Base-by-base conservation (phyloP, 2,888 invertebrate species). In the Acanthococcus lagerstroemiae region DNA sequence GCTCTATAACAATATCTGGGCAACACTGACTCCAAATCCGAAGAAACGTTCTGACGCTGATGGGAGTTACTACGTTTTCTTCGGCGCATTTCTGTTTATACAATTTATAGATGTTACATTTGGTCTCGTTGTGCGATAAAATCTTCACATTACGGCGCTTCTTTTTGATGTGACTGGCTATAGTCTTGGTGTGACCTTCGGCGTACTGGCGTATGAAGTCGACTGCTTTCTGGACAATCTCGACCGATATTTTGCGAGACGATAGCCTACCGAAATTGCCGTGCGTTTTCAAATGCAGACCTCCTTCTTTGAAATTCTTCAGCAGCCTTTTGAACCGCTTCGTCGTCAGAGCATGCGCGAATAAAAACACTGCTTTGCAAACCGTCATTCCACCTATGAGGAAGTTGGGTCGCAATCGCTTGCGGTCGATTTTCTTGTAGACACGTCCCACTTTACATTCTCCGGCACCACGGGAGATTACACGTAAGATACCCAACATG, bases 281-380 rank as follows among this genome's bases (percentile, higher is more conserved):
- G 9, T 56, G 55, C 21, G 55, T 17, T 30, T 17, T 56, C 7
- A 44, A 24, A 21, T 30, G 15, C 22, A 56, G 21, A 1, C 55
- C 55, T 9, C 44, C 3, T 12, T 56, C 55, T 37, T 56, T 56
- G 37, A 37, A 56, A 21, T 21, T 30, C 44, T 56, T 56, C 0
- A 56, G 15, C 22, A 56, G 37, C 24, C 55, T 56, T 56, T 37
- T 56, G 1, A 56, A 17, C n/a, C 55, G 30, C 26, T 56, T 44
- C 22, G 44, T 56, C 44, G 30, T 56, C 22, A 56, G 30, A 21
- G n/a, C 21, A 9, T 56, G 55, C 17, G 55, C 55, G 37, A 56
- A 56, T 44, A 56, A 37, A 24, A 56, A 56, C 55, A 56, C 44
- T 5, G 55, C 37, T 56, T 44, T 25, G 24, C 55, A 56, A 15